A percentile compares a stretch with the other conserved stretches of the same genome.
Evolutionary conservation across 2,888 invertebrate genomes (phyloP).

Genomic region (Pachydiplax longipennis): DNA sequence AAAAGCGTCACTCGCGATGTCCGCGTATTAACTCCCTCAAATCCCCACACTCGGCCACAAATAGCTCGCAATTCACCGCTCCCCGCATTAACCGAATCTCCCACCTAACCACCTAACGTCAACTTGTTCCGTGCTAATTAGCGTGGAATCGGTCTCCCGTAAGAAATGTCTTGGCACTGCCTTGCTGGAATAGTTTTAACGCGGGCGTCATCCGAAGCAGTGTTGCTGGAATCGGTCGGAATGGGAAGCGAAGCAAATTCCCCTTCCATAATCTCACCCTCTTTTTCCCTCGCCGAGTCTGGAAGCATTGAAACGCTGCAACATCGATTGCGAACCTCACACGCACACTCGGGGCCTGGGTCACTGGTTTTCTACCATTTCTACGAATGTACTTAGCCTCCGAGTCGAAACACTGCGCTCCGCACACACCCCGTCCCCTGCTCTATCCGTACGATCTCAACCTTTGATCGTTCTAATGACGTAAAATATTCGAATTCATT

Average conservation of each 20-base stretch:
- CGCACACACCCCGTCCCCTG: neutral
- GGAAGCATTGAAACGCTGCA: neutral
- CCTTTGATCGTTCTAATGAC: too few relatives aligned
- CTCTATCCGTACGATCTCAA: neutral
- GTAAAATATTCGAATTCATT: too few relatives aligned
- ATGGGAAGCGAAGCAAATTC: neutral
- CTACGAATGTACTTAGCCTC: neutral
- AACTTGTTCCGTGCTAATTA: neutral
- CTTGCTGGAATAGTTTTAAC: neutral
- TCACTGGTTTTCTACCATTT: neutral
- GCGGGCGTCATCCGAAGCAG: neutral
- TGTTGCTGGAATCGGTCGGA: neutral
- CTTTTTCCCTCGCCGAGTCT: neutral
- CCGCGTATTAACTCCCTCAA: neutral
- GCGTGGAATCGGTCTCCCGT: neutral
- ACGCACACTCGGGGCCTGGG: neutral
- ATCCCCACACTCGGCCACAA: neutral
- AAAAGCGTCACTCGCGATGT: neutral
- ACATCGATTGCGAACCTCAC: neutral
- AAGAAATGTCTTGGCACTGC: neutral
- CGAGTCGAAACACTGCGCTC: neutral
- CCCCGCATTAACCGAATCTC: neutral
- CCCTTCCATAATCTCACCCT: neutral
- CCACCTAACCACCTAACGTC: neutral
- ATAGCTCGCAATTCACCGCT: neutral